Base-by-base conservation (phyloP, 2,113 vertebrate genomes). In the Xerus inauris region DNA sequence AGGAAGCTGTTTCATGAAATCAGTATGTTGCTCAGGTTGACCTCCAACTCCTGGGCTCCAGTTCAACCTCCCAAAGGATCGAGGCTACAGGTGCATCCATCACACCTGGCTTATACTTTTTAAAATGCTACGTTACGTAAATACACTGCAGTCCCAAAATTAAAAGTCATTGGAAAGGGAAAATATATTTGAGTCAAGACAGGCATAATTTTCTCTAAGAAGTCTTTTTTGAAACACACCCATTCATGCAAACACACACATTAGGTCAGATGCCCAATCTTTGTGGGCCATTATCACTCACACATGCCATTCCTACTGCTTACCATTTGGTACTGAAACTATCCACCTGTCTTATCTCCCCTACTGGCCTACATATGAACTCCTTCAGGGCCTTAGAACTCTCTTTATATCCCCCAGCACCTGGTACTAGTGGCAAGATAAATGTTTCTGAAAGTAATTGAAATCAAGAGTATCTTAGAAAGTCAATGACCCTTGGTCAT, bases 381-480 rank as follows among this genome's bases (percentile, higher is more conserved):
- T 91, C 79, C 47, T 87, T 35, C 30, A 59, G 47, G 30, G 20
- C 49, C 6, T 75, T 40, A 86, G 57, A 89, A 81, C 49, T 87
- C 62, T 83, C 51, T 65, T 77, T 65, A 49, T 75, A 73, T 73
- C 32, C 11, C 13, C 57, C 32, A 67, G 35, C 16, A 86, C 40
- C 82, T 47, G 71, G 30, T 30, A 91, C 20, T 42, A 85, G 30
- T 42, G 13, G 45, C 42, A 72, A n/a, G 57, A 79, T 57, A 93
- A 54, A 93, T 22, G 45, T 88, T 81, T 62, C 17, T 82, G 20
- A 67, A 76, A 88, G 26, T 75, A 76, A 82, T 32, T 47, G 17
- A 87, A 87, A 75, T 65, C 51, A 80, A 87, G 40, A 89, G 8
- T 59, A 90, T 49, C 51, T 91, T 64, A 86, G 57, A 87, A 87